phyloP scores from a whole-genome alignment of 2,797 vertebrate genomes.

The Microctenopoma stevenorrisi region DNA sequence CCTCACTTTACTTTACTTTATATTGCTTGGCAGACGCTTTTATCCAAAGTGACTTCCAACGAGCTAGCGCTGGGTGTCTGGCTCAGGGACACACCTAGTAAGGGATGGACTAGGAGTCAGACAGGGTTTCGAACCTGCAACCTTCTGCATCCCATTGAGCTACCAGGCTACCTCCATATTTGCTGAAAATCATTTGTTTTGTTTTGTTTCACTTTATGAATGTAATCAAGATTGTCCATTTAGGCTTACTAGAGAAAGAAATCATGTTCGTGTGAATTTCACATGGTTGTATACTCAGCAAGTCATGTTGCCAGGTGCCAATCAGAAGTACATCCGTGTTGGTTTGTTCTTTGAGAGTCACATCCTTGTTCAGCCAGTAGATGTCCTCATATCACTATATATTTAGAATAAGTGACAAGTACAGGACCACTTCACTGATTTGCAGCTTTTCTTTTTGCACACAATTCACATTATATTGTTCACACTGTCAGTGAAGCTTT shows the following conservation, averaged over 20 bases:
- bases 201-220: neutral
- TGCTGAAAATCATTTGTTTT: neutral
- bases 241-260: neutral
- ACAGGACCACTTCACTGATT: neutral
- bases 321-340: neutral
- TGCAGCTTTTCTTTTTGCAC: neutral
- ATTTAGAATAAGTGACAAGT: constrained; percentile 7
- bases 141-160: too few species aligned
- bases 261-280: too few species aligned
- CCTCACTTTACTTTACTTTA: too few species aligned
- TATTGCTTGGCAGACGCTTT: too few species aligned
- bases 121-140: too few species aligned
- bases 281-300: too few species aligned
- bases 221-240: neutral
- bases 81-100: too few species aligned
- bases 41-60: too few species aligned
- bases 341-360: neutral
- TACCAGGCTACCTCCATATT: too few species aligned
- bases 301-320: too few species aligned
- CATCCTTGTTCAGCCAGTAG: constrained; percentile 58
- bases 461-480: neutral
- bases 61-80: too few species aligned
- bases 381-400: constrained; percentile 56
- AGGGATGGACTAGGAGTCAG: too few species aligned
- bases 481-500: neutral